phyloP scores from a whole-genome alignment of 2,797 vertebrate species.

The Gymnopithys bicolor region DNA sequence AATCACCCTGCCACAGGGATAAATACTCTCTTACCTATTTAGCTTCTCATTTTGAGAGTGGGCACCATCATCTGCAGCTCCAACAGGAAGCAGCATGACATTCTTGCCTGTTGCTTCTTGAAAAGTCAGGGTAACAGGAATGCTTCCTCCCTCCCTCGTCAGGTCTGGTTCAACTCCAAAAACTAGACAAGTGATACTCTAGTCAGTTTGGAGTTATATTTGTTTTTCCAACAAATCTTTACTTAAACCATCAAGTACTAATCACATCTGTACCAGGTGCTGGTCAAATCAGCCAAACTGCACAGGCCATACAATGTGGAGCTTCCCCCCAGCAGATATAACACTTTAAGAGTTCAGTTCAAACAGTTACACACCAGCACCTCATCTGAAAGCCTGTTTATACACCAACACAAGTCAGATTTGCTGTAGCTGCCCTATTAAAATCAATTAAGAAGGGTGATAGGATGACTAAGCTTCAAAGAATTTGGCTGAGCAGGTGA shows the following conservation, averaged over 20 bases:
- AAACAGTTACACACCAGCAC: background rate
- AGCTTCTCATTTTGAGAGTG: slow-evolving; percentile 98
- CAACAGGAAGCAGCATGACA: slow-evolving; percentile 95
- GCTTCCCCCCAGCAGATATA: accelerated
- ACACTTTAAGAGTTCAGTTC: background rate
- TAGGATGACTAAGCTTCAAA: background rate
- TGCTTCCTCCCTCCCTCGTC: slow-evolving; percentile 96
- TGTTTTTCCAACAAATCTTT: background rate
- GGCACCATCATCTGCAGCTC: slow-evolving; percentile 94
- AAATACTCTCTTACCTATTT: slow-evolving; percentile 83
- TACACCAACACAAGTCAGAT: background rate
- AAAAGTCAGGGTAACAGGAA: slow-evolving; percentile 96
- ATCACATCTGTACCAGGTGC: background rate
- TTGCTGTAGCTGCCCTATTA: background rate
- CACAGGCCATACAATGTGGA: background rate
- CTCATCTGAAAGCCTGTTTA: background rate
- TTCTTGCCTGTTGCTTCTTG: slow-evolving; percentile 96
- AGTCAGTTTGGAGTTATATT: background rate
- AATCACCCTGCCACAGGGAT: background rate
- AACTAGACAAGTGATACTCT: slow-evolving; percentile 74
- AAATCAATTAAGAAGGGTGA: background rate
- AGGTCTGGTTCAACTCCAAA: slow-evolving; percentile 96
- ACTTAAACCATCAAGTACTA: background rate
- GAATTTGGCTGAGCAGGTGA: background rate
- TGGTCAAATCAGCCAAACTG: background rate